Evolutionary conservation across 2,797 vertebrate genomes (phyloP), one percentile per base, ranked within the genome.

Genomic region (Enteromius argenteus): DNA sequence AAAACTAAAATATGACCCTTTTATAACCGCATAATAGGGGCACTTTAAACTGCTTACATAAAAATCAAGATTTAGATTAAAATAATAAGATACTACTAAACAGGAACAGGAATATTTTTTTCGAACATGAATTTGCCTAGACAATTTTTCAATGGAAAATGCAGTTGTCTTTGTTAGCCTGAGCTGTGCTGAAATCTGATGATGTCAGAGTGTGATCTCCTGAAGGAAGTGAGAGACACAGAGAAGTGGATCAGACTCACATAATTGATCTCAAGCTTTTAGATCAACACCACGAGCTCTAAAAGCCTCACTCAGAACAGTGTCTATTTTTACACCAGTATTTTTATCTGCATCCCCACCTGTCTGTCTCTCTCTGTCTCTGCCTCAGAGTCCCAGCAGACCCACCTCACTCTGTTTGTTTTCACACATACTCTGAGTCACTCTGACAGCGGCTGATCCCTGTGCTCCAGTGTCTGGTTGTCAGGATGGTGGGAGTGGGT

Each of bases 221-320:
- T 76, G 1, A 60, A 83, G 72, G 32, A 66, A 83, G 60, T 39
- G 72, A 83, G 35, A 84, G 51, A 84, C 21, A 30, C n/a, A 11
- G 56, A 58, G 64, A 84, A 84, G 81, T 84, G 73, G 81, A 74
- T 84, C 81, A 84, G 81, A 77, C 73, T 68, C 23, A 21, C n/a
- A 51, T 51, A 32, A 66, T 83, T 75, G 81, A 83, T 83, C 62
- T 56, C n/a, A 76, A 75, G 46, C 46, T 68, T 76, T 56, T 9
- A 76, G 15, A 56, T 68, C 72, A 51, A 53, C 46, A 83, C 32
- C 5, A 14, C 15, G 39, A 67, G 44, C 46, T 66, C n/a, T 83
- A 83, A 82, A 67, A 83, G 71, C 71, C 32, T 32, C 0, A 13
- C 44, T 80, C 64, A 75, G 49, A 68, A 60, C 73, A 14, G 62